These are phyloP conservation scores for Pseudopipra pipra DNA, from an alignment of 2,113 vertebrate genomes.

Conservation along the genomic window DNA sequence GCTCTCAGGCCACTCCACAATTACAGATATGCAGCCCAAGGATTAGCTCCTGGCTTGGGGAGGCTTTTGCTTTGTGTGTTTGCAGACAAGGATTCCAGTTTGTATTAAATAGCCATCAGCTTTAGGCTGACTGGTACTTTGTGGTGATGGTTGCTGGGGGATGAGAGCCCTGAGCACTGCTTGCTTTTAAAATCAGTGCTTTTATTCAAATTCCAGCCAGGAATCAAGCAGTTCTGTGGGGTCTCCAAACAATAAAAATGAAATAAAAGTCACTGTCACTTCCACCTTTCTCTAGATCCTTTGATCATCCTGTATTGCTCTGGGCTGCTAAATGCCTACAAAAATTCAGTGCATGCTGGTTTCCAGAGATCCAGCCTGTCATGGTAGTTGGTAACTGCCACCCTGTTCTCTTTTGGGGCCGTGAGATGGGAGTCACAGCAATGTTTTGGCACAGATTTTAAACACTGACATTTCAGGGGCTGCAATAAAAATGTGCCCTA, in stretches of 20 bases:
- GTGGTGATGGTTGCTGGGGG: not conserved
- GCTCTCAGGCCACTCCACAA: not conserved
- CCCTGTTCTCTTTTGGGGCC: not conserved
- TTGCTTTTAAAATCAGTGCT: not conserved
- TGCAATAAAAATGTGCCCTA: not conserved
- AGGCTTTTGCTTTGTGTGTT: not conserved
- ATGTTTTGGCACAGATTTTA: not conserved
- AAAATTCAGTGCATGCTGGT: rapidly evolving
- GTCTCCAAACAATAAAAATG: not conserved
- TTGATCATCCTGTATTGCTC: not conserved
- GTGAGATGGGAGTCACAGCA: not conserved
- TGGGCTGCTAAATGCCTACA: not conserved
- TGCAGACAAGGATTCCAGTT: not conserved
- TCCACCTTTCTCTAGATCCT: not conserved
- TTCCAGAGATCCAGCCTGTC: not conserved
- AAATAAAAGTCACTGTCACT: not conserved
- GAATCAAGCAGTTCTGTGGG: not conserved
- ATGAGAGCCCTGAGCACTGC: not conserved
- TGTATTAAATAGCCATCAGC: not conserved
- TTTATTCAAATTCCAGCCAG: not conserved
- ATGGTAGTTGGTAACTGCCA: not conserved
- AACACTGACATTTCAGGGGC: rapidly evolving
- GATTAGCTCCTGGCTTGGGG: not conserved
- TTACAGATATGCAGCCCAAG: not conserved
- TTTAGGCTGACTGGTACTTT: not conserved